phyloP scores from a whole-genome alignment of 2,113 vertebrate genomes.

The Drymodes brunneopygia region DNA sequence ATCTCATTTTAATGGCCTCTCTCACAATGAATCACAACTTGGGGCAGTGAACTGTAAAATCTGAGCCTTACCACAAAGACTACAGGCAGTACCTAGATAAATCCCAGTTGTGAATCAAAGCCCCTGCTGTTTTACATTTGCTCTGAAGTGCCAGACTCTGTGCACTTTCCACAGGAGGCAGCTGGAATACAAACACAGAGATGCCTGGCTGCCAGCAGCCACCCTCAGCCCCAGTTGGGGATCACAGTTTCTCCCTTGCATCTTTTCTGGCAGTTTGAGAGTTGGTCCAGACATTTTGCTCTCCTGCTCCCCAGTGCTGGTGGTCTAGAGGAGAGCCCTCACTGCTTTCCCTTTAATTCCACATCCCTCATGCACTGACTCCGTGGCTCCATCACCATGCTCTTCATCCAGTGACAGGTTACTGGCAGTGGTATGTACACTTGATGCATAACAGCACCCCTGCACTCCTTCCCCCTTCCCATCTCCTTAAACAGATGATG shows the following conservation, averaged over 20 bases:
- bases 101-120: slow-evolving; percentile 4
- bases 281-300: not conserved
- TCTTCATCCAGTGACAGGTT: slow-evolving; percentile 28
- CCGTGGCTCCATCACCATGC: not conserved
- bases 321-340: not conserved
- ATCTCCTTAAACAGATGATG: slow-evolving; percentile 1
- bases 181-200: not conserved
- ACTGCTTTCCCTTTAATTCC: not conserved
- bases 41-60: slow-evolving; percentile 17
- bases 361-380: not conserved
- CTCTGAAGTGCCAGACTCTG: not conserved
- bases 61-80: not conserved
- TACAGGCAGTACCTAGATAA: not conserved
- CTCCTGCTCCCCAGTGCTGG: not conserved
- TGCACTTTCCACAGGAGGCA: not conserved
- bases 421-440: slow-evolving; percentile 17
- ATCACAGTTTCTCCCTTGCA: not conserved
- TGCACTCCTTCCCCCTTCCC: not conserved
- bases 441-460: slow-evolving; percentile 43
- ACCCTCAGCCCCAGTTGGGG: not conserved
- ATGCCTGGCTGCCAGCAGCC: not conserved
- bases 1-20: slow-evolving; percentile 25
- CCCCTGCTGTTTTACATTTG: not conserved
- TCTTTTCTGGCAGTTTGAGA: not conserved
- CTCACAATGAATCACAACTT: not conserved